Evolutionary conservation across 1,140 invertebrate species (phyloP).

Genomic region (Chelonus insularis): DNA sequence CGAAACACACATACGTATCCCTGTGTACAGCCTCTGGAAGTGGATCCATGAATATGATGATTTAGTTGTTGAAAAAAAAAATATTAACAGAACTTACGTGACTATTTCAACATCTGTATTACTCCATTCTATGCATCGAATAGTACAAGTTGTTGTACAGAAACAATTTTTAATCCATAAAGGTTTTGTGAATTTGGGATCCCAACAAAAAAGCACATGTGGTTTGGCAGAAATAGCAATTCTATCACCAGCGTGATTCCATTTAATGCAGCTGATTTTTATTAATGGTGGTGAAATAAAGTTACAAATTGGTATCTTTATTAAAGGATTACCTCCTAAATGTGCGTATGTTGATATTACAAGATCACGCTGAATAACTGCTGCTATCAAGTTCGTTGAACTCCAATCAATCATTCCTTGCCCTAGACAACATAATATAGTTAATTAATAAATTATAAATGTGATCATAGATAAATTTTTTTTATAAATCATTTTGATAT

Average conservation of each 20-base stretch:
- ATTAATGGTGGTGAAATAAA: too few species aligned
- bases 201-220: slow-evolving; percentile 8
- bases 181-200: slow-evolving; percentile 9
- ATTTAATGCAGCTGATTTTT: slow-evolving; percentile 34
- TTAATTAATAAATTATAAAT: background rate
- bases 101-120: slow-evolving; percentile 32
- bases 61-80: background rate
- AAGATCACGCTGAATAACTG: background rate
- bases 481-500: too few species aligned
- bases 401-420: slow-evolving; percentile 41
- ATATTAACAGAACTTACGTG: slow-evolving; percentile 31
- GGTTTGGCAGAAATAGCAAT: slow-evolving; percentile 11
- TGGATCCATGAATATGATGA: background rate
- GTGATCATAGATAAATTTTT: too few species aligned
- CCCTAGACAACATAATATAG: too few species aligned
- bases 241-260: slow-evolving; percentile 35
- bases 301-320: too few species aligned
- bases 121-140: slow-evolving; percentile 35
- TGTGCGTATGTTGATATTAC: too few species aligned
- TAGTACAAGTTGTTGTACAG: slow-evolving; percentile 20
- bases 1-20: slow-evolving; percentile 15
- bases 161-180: slow-evolving; percentile 16
- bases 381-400: slow-evolving; percentile 29
- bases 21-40: slow-evolving; percentile 25
- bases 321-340: too few species aligned